Evolutionary conservation across 64 coral and sea anemone genomes (phyloP), one percentile per base, ranked within the genome.

Genomic region (Platygyra sinensis): DNA sequence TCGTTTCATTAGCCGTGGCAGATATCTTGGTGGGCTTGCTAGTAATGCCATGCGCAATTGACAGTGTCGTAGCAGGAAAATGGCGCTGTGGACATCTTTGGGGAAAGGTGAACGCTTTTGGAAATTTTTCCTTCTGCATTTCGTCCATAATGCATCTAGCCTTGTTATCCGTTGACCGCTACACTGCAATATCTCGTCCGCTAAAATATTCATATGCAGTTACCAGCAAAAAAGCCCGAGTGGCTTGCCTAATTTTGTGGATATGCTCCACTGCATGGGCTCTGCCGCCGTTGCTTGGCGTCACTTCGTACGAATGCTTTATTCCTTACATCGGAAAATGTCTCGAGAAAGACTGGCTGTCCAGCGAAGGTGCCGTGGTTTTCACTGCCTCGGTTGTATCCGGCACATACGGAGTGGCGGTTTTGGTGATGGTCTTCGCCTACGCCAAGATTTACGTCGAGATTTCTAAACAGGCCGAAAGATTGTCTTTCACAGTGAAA

Each of bases 71-170:
- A 20, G 39, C 49, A 22, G 83, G 88, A 18, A 19, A 92, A 62
- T 96, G 94, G 94, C 87, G 94, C 12, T 91, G 62, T 79, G 94
- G 94, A 62, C 55, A 11, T 28, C 46, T 93, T 39, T 92, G 86
- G 94, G 82, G 80, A 96, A 83, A 74, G 8, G 77, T 96, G 13
- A 90, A 88, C 38, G 94, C 86, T 30, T 92, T 93, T 90, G 94
- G 90, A 27, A 93, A 96, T 33, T 96, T 96, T 60, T 96, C 79
- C n/a, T 96, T 96, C 76, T 96, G 94, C 52, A 93, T 96, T 90
- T 96, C 94, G 52, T 96, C 94, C 5, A 96, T 96, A 18, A 90
- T 93, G 72, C 94, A 96, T 25, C 87, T 96, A 32, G 76, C 91
- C 42, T 79, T 96, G 54, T 22, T 96, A 29, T 96, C 94, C 10